Evolutionary conservation across 2,888 invertebrate species (phyloP), one percentile per base, ranked within the genome.

Genomic region (Mesochorus sp.): DNA sequence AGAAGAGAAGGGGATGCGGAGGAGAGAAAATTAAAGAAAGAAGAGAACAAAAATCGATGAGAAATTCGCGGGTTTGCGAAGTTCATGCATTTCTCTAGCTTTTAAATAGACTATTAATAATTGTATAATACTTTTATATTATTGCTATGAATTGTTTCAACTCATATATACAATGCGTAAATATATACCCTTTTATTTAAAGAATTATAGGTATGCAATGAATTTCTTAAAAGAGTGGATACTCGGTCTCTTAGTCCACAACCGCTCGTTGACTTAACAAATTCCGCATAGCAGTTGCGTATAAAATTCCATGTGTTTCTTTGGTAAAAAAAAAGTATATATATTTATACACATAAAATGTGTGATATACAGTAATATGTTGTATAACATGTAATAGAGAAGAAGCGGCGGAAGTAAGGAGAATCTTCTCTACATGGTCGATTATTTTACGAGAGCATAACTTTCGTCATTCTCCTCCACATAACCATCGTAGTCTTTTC

Each of bases 381-480:
- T 21, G 17, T 6, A 42, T 42, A 26, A 8, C 31, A 42, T 51
- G 59, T 59, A 28, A 49, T 21, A 47, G 55, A 57, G 49, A 57
- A 73, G 34, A 70, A 73, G 51, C 39, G 57, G 53, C 62, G 73
- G 42, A 73, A 68, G 59, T 34, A 67, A 73, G 61, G 31, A 21
- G 49, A 70, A 37, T 62, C 55, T 28, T 68, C 64, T 49, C 28
- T 34, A n/a, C 51, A 44, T 39, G 71, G 57, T 78, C 77, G 73
- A 78, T 78, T 74, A 78, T 74, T 74, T 78, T 78, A 74, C 64
- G 73, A 68, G 73, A 57, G 73, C 34, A 78, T 74, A 73, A 73
- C 55, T 53, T 61, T 61, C 71, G 39, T 47, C 55, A 59, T 64
- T 57, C 39, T 34, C 24, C 55, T 62, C 47, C 31, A 24, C 42